These are phyloP conservation scores for Ginglymostoma cirratum DNA, from an alignment of 2,113 vertebrate genomes.

Conservation along the genomic window DNA sequence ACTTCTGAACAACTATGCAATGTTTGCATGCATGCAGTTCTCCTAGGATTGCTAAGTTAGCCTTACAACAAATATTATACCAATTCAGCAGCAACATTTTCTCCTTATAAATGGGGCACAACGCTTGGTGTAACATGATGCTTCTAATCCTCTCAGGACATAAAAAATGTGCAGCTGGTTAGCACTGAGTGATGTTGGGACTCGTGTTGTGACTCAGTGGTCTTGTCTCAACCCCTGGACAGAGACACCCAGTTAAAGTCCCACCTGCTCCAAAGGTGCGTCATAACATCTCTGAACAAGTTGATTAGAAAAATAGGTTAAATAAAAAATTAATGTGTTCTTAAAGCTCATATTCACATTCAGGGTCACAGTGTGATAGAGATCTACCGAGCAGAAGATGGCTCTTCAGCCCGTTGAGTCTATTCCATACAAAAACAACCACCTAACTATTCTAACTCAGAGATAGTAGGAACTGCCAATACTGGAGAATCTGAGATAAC, in stretches of 20 bases:
- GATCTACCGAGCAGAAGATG: no score
- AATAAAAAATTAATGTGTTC: background rate
- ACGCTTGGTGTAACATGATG: background rate
- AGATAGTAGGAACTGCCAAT: no score
- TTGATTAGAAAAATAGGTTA: no score
- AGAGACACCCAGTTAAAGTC: no score
- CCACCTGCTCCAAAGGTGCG: no score
- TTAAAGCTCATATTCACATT: background rate
- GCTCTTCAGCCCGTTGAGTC: no score
- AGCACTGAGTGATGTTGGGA: background rate
- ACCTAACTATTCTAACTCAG: no score
- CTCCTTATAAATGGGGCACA: background rate
- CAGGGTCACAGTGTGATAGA: background rate
- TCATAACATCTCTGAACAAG: no score
- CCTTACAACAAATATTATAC: background rate
- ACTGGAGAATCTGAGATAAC: no score
- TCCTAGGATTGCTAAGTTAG: background rate
- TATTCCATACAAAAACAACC: no score
- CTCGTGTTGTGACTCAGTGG: no score
- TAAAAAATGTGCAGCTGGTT: background rate
- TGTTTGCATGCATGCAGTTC: background rate
- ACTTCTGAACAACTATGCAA: background rate
- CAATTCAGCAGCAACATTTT: background rate
- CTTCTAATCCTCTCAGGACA: background rate
- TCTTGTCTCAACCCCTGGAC: no score